phyloP scores from a whole-genome alignment of 2,888 invertebrate genomes.

The Chironomus tentans region DNA sequence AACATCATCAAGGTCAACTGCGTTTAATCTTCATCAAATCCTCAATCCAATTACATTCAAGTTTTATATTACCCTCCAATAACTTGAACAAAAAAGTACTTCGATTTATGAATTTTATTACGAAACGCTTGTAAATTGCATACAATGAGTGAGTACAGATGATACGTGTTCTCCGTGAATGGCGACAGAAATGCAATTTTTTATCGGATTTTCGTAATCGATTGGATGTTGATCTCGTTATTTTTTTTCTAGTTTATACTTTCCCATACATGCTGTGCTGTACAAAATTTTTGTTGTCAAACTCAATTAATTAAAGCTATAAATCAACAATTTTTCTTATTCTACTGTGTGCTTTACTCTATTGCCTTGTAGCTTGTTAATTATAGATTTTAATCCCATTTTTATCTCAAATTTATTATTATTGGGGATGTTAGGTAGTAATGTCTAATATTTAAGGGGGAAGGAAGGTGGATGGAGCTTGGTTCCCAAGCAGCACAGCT shows the following conservation, averaged over 20 bases:
- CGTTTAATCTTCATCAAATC: too few species aligned
- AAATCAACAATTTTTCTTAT: slow-evolving; percentile 7
- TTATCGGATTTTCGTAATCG: background rate
- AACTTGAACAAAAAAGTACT: too few species aligned
- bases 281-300: background rate
- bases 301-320: slow-evolving; percentile 22
- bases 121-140: background rate
- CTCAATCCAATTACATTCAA: too few species aligned
- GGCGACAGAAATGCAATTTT: background rate
- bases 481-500: too few species aligned
- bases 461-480: too few species aligned
- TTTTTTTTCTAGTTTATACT: background rate
- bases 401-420: background rate
- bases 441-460: too few species aligned
- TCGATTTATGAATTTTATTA: too few species aligned
- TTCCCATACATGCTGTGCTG: background rate
- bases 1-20: too few species aligned
- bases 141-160: background rate
- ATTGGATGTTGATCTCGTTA: background rate
- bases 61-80: too few species aligned
- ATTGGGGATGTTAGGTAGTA: background rate
- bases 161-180: background rate
- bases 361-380: background rate
- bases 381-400: background rate
- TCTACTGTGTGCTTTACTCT: too few species aligned